These are phyloP conservation scores for Siniperca scherzeri DNA, from an alignment of 2,797 vertebrate species.

Conservation along the genomic window DNA sequence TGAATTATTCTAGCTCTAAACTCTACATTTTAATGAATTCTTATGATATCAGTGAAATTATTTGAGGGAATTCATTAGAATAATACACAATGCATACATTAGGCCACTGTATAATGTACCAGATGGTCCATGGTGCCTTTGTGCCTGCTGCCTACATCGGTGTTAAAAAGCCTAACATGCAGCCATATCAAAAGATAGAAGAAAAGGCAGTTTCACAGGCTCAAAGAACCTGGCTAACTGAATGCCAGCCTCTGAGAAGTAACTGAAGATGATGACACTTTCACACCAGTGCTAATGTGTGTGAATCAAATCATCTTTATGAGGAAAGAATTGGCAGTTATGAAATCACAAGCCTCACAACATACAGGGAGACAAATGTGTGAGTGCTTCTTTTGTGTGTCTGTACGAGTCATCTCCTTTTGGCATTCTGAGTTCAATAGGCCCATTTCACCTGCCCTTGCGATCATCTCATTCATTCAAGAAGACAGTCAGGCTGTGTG, in stretches of 20 bases:
- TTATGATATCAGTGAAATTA: not conserved
- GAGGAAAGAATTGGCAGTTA: slow-evolving; percentile 3
- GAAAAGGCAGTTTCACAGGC: not conserved
- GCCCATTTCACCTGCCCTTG: slow-evolving; percentile 19
- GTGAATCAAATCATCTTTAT: not conserved
- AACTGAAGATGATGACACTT: slow-evolving; percentile 13
- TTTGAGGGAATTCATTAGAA: slow-evolving; percentile 7
- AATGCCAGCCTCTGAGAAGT: not conserved
- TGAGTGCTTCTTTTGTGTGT: slow-evolving; percentile 10
- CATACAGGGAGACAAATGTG: not conserved
- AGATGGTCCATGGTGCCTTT: slow-evolving; percentile 21
- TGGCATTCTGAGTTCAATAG: slow-evolving; percentile 6
- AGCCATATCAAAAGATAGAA: not conserved
- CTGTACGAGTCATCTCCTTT: not conserved
- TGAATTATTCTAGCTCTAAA: slow-evolving; percentile 23
- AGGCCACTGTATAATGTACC: not conserved
- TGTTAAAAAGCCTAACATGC: not conserved
- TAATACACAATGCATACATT: slow-evolving; percentile 4
- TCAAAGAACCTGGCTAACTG: not conserved
- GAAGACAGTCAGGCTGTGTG: not conserved
- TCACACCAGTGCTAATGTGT: not conserved
- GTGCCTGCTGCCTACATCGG: not conserved
- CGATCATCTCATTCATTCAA: slow-evolving; percentile 23
- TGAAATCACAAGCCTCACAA: slow-evolving; percentile 13
- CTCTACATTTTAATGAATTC: slow-evolving; percentile 1